Conservation (phyloP, 2,113 vertebrate genomes). For the Seriola dumerili region DNA sequence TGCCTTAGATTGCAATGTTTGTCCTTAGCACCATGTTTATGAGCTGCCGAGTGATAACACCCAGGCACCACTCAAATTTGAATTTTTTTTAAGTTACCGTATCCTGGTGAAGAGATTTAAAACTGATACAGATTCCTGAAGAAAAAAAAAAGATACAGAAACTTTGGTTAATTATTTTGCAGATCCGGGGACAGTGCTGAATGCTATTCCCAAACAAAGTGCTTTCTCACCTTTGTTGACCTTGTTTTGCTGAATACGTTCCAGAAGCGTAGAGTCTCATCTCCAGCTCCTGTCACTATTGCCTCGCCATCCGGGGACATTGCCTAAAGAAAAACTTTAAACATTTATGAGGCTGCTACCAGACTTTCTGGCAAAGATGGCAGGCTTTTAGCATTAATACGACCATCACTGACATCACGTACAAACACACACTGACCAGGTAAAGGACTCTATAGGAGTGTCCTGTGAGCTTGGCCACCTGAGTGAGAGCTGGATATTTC, state of each 20-base stretch:
- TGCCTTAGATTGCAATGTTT: constrained; percentile 3
- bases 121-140: constrained; percentile 81
- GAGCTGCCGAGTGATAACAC: constrained; percentile 5
- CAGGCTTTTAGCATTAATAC: neutral
- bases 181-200: neutral
- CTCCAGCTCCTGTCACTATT: constrained; percentile 95
- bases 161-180: neutral
- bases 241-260: constrained; percentile 97
- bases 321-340: constrained; percentile 79
- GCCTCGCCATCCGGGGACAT: constrained; percentile 97
- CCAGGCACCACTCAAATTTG: neutral
- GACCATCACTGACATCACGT: neutral
- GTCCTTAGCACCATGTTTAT: constrained; percentile 50
- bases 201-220: neutral
- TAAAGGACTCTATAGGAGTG: constrained; percentile 94
- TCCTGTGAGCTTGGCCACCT: constrained; percentile 94
- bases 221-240: constrained; percentile 90
- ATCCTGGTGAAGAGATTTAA: constrained; percentile 84
- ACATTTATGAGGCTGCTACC: neutral
- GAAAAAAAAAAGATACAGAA: constrained; percentile 30
- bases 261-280: constrained; percentile 95
- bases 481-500: constrained; percentile 95
- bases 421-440: constrained; percentile 81
- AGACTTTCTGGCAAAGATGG: neutral
- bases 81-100: constrained; percentile 61